Evolutionary conservation across 2,113 vertebrate species (phyloP).

Genomic region (Cygnus atratus): DNA sequence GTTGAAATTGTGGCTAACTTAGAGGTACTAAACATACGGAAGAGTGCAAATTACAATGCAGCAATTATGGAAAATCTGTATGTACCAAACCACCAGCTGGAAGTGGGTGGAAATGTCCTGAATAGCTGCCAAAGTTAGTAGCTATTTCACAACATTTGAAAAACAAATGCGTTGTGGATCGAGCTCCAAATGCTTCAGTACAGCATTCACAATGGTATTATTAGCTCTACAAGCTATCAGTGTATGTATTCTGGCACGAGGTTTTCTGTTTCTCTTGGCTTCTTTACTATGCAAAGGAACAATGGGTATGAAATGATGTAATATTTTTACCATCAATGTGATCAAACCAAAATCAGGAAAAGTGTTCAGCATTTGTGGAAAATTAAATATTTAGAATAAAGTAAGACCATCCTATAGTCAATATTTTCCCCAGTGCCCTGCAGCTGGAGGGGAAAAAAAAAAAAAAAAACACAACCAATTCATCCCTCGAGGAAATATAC

Average conservation of each 20-base stretch:
- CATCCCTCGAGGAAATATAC: neutral
- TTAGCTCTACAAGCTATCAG: conserved; percentile 48
- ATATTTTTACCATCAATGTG: neutral
- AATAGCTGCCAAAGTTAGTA: conserved; percentile 70
- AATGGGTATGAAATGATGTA: conserved; percentile 43
- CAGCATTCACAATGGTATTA: conserved; percentile 55
- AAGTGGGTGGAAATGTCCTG: conserved; percentile 71
- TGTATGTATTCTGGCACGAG: conserved; percentile 36
- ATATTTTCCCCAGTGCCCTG: neutral
- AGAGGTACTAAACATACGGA: neutral
- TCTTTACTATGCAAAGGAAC: conserved; percentile 38
- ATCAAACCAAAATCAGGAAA: neutral
- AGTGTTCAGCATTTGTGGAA: neutral
- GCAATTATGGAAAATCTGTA: conserved; percentile 52
- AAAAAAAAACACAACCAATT: neutral
- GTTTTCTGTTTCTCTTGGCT: conserved; percentile 56
- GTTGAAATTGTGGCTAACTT: conserved; percentile 37
- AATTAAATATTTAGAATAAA: neutral
- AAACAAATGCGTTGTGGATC: conserved; percentile 59
- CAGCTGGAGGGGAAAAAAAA: neutral
- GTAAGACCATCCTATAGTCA: neutral
- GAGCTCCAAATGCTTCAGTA: conserved; percentile 43
- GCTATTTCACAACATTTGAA: conserved; percentile 73
- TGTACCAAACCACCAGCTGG: conserved; percentile 63
- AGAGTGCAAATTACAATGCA: conserved; percentile 29